A percentile compares a stretch with the other conserved stretches of the same genome.
These are phyloP conservation scores for Hemistola chrysoprasaria DNA, from an alignment of 2,888 invertebrate genomes.

Conservation along the genomic window DNA sequence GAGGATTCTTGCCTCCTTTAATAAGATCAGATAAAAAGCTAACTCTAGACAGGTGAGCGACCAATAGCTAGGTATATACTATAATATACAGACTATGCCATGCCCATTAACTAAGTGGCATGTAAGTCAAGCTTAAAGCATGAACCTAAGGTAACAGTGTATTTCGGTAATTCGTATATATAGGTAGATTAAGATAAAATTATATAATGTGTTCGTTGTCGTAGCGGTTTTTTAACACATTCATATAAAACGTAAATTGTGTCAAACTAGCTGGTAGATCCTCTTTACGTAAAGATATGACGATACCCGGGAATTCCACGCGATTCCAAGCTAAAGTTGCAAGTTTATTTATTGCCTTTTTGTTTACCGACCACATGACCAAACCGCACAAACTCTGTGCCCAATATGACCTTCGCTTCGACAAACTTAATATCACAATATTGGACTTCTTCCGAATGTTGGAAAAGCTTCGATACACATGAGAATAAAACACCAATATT, in stretches of 20 bases:
- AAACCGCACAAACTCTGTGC: constrained; percentile 24
- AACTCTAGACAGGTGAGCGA: constrained; percentile 39
- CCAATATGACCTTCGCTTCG: constrained; percentile 35
- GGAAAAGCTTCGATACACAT: constrained; percentile 2
- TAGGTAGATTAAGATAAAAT: too few species aligned
- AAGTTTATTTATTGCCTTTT: constrained; percentile 34
- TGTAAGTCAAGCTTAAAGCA: too few species aligned
- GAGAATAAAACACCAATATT: background rate
- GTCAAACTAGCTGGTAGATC: too few species aligned
- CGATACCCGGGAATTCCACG: constrained; percentile 7
- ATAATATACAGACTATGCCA: too few species aligned
- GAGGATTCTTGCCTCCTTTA: constrained; percentile 65
- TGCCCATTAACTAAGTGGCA: too few species aligned
- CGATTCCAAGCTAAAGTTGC: constrained; percentile 14
- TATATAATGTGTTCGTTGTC: too few species aligned
- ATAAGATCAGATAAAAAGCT: constrained; percentile 76
- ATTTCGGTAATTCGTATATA: too few species aligned
- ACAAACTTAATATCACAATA: constrained; percentile 35
- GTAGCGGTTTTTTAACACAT: too few species aligned
- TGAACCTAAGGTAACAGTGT: too few species aligned
- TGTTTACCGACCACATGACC: constrained; percentile 32
- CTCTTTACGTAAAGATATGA: constrained; percentile 7
- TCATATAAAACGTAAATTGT: too few species aligned
- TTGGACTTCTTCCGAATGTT: constrained; percentile 23
- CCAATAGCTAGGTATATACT: too few species aligned